Conservation (phyloP, 2,113 vertebrate genomes). For the Macquaria ambigua region DNA sequence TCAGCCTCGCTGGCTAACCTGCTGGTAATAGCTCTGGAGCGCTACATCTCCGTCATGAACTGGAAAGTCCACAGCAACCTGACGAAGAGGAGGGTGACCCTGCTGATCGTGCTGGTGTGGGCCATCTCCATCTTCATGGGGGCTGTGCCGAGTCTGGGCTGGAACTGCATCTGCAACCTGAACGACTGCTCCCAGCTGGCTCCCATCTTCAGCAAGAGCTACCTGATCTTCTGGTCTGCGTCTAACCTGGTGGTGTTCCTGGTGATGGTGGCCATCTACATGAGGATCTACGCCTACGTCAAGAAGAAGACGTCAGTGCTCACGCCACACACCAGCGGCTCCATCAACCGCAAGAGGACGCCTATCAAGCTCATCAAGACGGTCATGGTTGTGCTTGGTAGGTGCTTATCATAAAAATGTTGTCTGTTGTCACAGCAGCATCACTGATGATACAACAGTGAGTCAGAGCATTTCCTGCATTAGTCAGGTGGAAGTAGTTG, state of each 20-base stretch:
- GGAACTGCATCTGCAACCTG: conserved; percentile 97
- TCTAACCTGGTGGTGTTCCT: conserved; percentile 94
- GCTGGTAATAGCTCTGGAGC: conserved; percentile 94
- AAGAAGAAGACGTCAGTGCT: conserved; percentile 91
- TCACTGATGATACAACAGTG: background rate
- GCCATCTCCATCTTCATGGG: conserved; percentile 95
- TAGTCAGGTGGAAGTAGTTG: background rate
- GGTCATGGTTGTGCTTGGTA: conserved; percentile 97
- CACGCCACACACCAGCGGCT: conserved; percentile 89
- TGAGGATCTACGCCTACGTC: conserved; percentile 95
- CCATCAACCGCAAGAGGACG: conserved; percentile 91
- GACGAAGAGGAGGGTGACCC: conserved; percentile 93
- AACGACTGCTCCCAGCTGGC: conserved; percentile 90
- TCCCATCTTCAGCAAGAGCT: conserved; percentile 96
- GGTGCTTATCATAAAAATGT: conserved; percentile 59
- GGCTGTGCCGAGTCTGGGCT: conserved; percentile 93
- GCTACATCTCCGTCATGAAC: conserved; percentile 94
- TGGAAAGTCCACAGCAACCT: conserved; percentile 96
- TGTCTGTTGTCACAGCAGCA: background rate
- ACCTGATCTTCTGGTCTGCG: conserved; percentile 94
- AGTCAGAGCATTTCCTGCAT: conserved; percentile 9
- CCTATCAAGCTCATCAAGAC: conserved; percentile 99
- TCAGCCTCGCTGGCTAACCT: conserved; percentile 94
- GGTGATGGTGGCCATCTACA: conserved; percentile 93
- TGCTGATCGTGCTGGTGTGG: conserved; percentile 94